A percentile compares a stretch with the other conserved stretches of the same genome.
phyloP scores from a whole-genome alignment of 2,797 vertebrate genomes.

The Podargus strigoides region DNA sequence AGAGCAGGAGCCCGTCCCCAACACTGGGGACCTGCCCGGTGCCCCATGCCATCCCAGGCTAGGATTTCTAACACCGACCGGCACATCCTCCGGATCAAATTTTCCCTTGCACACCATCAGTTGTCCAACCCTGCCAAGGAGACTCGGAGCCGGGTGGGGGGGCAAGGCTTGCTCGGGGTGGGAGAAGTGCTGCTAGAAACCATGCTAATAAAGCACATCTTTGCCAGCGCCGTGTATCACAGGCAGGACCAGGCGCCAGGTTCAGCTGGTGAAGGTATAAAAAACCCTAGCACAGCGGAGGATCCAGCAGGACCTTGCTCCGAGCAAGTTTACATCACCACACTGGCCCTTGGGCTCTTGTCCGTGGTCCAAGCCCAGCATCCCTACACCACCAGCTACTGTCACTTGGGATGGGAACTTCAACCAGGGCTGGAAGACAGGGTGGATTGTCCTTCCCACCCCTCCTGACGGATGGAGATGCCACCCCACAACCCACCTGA shows the following conservation, averaged over 20 bases:
- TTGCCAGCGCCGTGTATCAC: fast-evolving
- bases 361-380: fast-evolving
- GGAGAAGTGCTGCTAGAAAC: neutral
- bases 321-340: neutral
- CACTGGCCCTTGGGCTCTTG: neutral
- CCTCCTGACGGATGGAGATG: neutral
- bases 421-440: fast-evolving
- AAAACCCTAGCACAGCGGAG: neutral
- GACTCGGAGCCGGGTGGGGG: neutral
- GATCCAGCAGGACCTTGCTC: neutral
- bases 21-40: neutral
- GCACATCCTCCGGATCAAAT: neutral
- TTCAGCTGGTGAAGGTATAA: neutral
- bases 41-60: neutral
- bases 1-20: neutral
- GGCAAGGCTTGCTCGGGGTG: fast-evolving
- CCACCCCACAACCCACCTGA: neutral
- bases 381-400: neutral
- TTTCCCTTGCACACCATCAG: neutral
- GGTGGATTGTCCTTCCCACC: neutral
- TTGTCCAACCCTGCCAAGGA: neutral
- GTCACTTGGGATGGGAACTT: neutral
- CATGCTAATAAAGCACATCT: neutral
- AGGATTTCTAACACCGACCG: neutral
- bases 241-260: neutral